Evolutionary conservation across 1,140 invertebrate genomes (phyloP), one percentile per base, ranked within the genome.

Genomic region (Drosophila yakuba): DNA sequence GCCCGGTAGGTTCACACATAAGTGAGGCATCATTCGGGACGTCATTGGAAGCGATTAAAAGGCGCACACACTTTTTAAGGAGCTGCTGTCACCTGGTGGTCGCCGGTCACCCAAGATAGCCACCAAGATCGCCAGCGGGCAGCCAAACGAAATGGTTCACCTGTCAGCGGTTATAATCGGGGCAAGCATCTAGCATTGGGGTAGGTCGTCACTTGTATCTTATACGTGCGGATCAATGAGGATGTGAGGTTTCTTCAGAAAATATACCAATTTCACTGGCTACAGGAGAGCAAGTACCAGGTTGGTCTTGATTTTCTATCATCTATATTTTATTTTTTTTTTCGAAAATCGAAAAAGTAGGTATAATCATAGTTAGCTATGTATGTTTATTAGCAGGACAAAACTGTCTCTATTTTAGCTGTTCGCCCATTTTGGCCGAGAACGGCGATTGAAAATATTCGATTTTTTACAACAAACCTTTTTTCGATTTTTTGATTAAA

Each of bases 1-100:
- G 72, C 75, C 80, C 73, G 83, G 83, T 88, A 88, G 83, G 84
- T 88, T 88, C 83, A 88, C 83, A 88, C 83, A 88, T 88, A 88
- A 88, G 83, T 88, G 83, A 88, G 83, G 83, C 83, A 88, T 86
- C 82, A 86, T 83, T 88, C 71, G 61, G 82, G 75, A 83, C 84
- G 83, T 86, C 82, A 86, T 83, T 88, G 83, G 54, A 67, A 79
- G 71, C 82, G 82, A 86, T 86, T 86, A 89, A 88, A 88, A 88
- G 79, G 66, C 76, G 75, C 73, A 61, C 44, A 69, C 61, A 60
- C 64, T 76, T 68, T 76, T 83, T 83, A 84, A 83, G 80, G 76
- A 83, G 79, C 68, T 60, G 55, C 74, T 81, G 73, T 81, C 73
- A 81, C 74, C 56, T 78, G 82, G 82, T 88, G 83, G 83, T 73